phyloP scores from a whole-genome alignment of 2,888 invertebrate genomes.

The Pseudoips prasinana region DNA sequence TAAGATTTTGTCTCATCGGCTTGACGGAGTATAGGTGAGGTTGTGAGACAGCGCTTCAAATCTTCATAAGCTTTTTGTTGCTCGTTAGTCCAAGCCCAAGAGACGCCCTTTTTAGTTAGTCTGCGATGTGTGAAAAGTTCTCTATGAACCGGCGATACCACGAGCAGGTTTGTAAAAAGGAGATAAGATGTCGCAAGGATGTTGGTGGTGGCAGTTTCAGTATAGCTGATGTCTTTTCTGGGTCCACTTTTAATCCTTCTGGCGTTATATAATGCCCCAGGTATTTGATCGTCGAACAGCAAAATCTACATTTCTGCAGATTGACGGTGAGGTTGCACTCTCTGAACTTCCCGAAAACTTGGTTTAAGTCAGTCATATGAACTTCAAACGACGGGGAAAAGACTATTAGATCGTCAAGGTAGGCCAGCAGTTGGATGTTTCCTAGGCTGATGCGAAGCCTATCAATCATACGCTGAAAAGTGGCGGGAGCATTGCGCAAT shows the following conservation, averaged over 20 bases:
- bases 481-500: not conserved
- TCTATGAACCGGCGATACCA: not conserved
- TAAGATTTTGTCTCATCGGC: not conserved
- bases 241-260: not conserved
- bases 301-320: not conserved
- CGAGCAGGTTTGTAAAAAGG: not conserved
- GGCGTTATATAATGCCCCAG: not conserved
- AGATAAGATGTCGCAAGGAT: not conserved
- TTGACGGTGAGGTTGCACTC: not conserved
- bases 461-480: not conserved
- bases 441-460: not conserved
- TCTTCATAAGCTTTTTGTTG: not conserved
- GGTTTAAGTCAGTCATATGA: not conserved
- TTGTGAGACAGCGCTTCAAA: not conserved
- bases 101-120: not conserved
- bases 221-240: not conserved
- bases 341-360: not conserved
- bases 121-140: not conserved
- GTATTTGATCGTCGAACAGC: not conserved
- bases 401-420: not conserved
- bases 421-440: not conserved
- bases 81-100: not conserved
- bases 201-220: not conserved
- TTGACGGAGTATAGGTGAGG: not conserved
- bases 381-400: not conserved